Conservation (phyloP, 1,140 invertebrate species). For the Pararge aegeria region DNA sequence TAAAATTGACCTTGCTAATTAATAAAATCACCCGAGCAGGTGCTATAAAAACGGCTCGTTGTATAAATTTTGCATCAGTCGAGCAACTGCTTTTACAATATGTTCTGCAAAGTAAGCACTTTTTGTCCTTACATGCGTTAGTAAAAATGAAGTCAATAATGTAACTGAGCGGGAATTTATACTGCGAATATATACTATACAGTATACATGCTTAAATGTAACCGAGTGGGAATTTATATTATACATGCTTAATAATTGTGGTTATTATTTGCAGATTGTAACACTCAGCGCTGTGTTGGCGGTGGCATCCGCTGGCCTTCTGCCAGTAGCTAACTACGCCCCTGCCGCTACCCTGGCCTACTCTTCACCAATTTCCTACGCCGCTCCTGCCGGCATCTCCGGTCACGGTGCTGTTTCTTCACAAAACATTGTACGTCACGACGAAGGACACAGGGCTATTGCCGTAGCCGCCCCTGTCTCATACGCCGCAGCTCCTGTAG, state of each 20-base stretch:
- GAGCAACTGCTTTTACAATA: not conserved
- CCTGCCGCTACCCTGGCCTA: constrained; percentile 39
- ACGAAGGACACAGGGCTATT: constrained; percentile 28
- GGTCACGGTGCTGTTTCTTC: not conserved
- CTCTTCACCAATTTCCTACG: constrained; percentile 21
- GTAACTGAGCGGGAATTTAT: too few relatives aligned
- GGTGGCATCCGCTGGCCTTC: constrained; percentile 48
- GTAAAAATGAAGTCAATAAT: too few relatives aligned
- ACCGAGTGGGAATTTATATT: too few relatives aligned
- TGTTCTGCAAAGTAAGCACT: constrained; percentile 11
- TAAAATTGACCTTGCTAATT: constrained; percentile 2
- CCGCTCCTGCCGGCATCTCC: constrained; percentile 36
- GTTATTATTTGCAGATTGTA: too few relatives aligned
- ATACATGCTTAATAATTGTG: not conserved
- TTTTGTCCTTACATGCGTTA: too few relatives aligned
- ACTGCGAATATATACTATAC: too few relatives aligned
- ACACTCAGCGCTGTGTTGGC: constrained; percentile 51
- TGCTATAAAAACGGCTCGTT: constrained; percentile 2
- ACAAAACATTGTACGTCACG: constrained; percentile 14
- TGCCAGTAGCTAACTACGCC: constrained; percentile 47
- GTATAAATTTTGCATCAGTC: not conserved
- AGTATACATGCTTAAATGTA: too few relatives aligned
- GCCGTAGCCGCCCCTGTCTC: constrained; percentile 41
- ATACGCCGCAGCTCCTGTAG: constrained; percentile 38
- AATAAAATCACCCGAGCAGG: not conserved